Evolutionary conservation across 1,140 invertebrate genomes (phyloP), one percentile per base, ranked within the genome.

Genomic region (Mesaphorura yosii): DNA sequence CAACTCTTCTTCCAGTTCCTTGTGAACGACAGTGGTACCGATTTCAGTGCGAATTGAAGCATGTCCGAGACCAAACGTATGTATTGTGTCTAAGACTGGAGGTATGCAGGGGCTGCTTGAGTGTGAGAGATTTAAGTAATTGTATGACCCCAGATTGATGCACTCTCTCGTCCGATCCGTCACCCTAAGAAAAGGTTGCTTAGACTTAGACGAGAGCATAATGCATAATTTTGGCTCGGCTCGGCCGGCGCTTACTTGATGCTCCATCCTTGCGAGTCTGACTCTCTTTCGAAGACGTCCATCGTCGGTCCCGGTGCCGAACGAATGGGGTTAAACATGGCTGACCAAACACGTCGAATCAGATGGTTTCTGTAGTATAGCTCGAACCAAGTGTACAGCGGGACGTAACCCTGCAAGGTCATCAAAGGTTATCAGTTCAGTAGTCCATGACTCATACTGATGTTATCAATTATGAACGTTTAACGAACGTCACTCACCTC

Each of bases 301-400:
- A 96, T 75, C 63, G 80, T 77, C 26, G 82, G 84, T 14, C 88
- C 91, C n/a, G 93, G 90, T 44, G 88, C 82, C 66, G 87, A 88
- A 66, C 80, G 81, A 60, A 98, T 90, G 25, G 92, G 90, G 51
- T 83, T 78, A 72, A 94, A 92, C 84, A 88, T 95, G 68, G 88
- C 91, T 73, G 96, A 88, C 49, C 82, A 75, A 39, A 95, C 80
- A 59, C 91, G 76, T 55, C 88, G 76, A 67, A 93, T 96, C 26
- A 97, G 80, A 70, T 97, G 94, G 29, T 86, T 74, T n/a, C 85
- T 84, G 73, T 92, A 98, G 74, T 97, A 96, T 66, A 81, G 83
- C 67, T 95, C 89, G 73, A 94, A 97, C 63, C 77, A 81, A 66
- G 90, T 81, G 69, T 87, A 95, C 2, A 98, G 74, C 17, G 86